Base-by-base conservation (phyloP, 2,888 invertebrate genomes). In the Trachelus iudaicus region DNA sequence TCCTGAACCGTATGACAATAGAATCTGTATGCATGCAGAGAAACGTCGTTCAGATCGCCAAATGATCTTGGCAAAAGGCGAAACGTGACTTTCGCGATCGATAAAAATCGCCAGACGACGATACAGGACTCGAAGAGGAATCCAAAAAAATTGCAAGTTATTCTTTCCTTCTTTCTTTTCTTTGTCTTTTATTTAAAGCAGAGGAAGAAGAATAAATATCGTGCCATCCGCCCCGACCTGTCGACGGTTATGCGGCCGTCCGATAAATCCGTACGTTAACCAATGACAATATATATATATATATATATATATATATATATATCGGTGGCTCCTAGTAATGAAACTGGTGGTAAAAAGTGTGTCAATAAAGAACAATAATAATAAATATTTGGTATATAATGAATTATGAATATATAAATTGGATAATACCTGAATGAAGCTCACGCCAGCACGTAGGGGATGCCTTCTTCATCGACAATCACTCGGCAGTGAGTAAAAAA, bases 371-470 rank as follows among this genome's bases (percentile, higher is more conserved):
- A 89, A 90, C 88, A 87, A 87, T 87, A 86, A 84, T 84, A 84
- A 87, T 85, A 84, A 84, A 85, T 87, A 88, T 80, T 35, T 88
- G 86, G 85, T 89, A 88, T 91, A 89, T 90, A 85, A 91, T 91
- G 91, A 92, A 92, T 90, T 91, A 91, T 92, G 92, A 92, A 92
- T 92, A 92, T 92, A 93, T 93, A 93, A 92, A 92, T 92, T 93
- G 92, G 93, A 93, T 93, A 93, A 93, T 93, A 93, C 93, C 93
- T 93, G 93, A 91, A 92, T 92, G 92, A 91, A 92, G 92, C 90
- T 89, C 87, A 88, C 90, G 89, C 90, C 91, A 90, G 91, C 90
- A 89, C 88, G 91, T 87, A 89, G 90, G 91, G 91, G 91, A 89
- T 90, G 91, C 87, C 90, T 90, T 91, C 91, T 91, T 91, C 91